Conservation (phyloP, 2,888 invertebrate genomes). For the Chymomyza fuscimana region DNA sequence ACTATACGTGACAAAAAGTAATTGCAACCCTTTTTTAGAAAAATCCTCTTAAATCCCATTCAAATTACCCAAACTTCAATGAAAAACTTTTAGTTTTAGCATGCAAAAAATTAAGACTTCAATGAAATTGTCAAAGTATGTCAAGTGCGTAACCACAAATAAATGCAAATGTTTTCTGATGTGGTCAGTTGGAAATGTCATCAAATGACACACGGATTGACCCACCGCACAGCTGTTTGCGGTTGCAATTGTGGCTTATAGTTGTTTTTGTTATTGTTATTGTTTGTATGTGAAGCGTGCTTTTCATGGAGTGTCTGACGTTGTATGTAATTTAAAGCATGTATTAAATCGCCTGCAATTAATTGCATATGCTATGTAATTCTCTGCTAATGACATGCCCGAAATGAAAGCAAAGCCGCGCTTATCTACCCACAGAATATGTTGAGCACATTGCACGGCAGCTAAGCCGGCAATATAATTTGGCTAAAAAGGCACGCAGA, state of each 20-base stretch:
- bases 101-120: background rate
- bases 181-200: background rate
- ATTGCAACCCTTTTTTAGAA: too few relatives aligned
- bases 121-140: background rate
- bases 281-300: background rate
- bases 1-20: too few relatives aligned
- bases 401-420: constrained; percentile 39
- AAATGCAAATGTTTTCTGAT: background rate
- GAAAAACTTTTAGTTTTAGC: background rate
- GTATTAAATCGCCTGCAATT: constrained; percentile 37
- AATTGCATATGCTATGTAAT: constrained; percentile 43
- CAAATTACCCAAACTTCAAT: background rate
- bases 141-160: background rate
- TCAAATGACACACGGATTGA: background rate
- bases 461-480: constrained; percentile 62
- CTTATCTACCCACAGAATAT: constrained; percentile 36
- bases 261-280: background rate
- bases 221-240: background rate
- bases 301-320: constrained; percentile 24
- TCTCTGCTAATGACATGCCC: constrained; percentile 42
- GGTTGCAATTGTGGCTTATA: background rate
- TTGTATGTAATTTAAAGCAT: background rate
- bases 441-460: background rate
- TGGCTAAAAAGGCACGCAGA: constrained; percentile 29
- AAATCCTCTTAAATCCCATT: background rate